phyloP scores from a whole-genome alignment of 2,888 invertebrate genomes.

The Dicyrtoma fusca region DNA sequence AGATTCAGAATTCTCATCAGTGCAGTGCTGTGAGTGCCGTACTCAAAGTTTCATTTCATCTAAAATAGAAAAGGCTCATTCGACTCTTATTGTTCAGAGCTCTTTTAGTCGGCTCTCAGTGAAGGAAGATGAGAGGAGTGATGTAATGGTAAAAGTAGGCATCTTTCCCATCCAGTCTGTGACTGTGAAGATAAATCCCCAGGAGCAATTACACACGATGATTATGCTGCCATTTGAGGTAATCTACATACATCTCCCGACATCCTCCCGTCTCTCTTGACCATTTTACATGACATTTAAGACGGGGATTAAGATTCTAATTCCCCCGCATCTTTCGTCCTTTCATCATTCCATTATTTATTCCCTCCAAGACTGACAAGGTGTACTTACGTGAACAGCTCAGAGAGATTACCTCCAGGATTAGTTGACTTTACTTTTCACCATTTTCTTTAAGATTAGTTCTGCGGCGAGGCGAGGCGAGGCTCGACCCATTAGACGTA shows the following conservation, averaged over 20 bases:
- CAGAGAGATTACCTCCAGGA: background rate
- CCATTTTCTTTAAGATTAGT: no score
- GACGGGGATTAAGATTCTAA: constrained; percentile 16
- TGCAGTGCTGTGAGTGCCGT: no score
- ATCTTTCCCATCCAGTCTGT: background rate
- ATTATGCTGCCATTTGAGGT: constrained; percentile 18
- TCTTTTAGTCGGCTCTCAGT: background rate
- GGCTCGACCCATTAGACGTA: no score
- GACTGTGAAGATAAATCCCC: constrained; percentile 5
- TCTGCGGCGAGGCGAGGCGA: no score
- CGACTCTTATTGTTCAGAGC: background rate
- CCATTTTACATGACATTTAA: constrained; percentile 14
- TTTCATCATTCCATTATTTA: constrained; percentile 2
- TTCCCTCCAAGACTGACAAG: no score
- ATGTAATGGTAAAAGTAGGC: background rate
- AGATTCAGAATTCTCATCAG: background rate
- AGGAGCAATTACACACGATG: constrained; percentile 13
- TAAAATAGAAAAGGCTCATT: background rate
- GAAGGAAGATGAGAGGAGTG: background rate
- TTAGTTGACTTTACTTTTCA: no score
- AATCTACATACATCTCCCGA: background rate
- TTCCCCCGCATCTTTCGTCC: constrained; percentile 7
- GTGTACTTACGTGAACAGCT: no score
- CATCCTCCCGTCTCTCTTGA: background rate
- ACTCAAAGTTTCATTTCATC: background rate